A percentile compares a stretch with the other conserved stretches of the same genome.
Evolutionary conservation across 2,888 invertebrate species (phyloP).

Genomic region (Notodonta dromedarius): DNA sequence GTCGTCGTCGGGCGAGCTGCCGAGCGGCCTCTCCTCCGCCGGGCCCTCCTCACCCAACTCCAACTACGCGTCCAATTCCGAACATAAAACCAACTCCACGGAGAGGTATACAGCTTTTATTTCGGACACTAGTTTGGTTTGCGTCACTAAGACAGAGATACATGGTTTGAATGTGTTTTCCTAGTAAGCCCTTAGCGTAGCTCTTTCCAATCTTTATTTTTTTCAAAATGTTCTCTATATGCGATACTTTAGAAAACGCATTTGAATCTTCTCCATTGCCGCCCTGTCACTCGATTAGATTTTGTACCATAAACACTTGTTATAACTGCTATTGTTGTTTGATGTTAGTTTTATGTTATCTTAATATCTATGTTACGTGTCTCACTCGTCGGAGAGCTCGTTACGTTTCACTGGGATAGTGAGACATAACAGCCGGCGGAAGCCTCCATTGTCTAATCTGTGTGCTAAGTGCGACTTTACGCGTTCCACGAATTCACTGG

Average conservation of each 20-base stretch:
- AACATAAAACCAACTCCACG: slow-evolving; percentile 58
- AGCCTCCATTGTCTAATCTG: neutral
- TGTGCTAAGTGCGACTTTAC: neutral
- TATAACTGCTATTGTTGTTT: slow-evolving; percentile 45
- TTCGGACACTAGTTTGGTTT: neutral
- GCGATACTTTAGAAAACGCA: slow-evolving; percentile 24
- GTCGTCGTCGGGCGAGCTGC: slow-evolving; percentile 82
- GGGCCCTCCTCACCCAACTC: slow-evolving; percentile 93
- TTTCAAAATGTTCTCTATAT: neutral
- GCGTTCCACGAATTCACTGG: too few species aligned
- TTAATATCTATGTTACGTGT: slow-evolving; percentile 25
- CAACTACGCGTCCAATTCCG: slow-evolving; percentile 70
- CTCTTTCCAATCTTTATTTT: neutral
- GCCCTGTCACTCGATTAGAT: slow-evolving; percentile 31
- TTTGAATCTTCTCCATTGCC: slow-evolving; percentile 26
- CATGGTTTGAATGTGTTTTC: slow-evolving; percentile 41
- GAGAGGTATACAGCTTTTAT: slow-evolving; percentile 59
- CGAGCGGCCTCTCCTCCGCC: slow-evolving; percentile 87
- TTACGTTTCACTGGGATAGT: neutral
- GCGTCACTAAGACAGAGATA: slow-evolving; percentile 9
- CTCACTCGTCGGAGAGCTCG: slow-evolving; percentile 1
- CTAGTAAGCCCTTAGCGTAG: slow-evolving; percentile 16
- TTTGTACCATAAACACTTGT: slow-evolving; percentile 37
- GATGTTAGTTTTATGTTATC: slow-evolving; percentile 39
- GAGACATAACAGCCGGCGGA: neutral